Evolutionary conservation across 2,113 vertebrate species (phyloP).

Genomic region (Lophura nycthemera): DNA sequence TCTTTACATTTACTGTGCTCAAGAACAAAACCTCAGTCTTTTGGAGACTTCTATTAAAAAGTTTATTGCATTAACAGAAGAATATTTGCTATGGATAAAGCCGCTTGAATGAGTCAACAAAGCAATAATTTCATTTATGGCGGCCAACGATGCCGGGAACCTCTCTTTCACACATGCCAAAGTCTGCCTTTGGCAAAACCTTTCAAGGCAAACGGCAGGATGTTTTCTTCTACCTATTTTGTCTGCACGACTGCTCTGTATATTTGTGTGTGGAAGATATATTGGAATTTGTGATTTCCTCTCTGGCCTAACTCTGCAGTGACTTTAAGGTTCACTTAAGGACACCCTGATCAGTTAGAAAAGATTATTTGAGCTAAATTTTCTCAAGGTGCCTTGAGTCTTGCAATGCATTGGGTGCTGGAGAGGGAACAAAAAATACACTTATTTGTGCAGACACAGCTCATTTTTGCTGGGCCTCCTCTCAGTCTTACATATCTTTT

Average conservation of each 20-base stretch:
- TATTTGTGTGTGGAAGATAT: not conserved
- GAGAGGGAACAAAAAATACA: not conserved
- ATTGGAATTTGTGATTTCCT: conserved; percentile 15
- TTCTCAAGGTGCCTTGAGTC: conserved; percentile 8
- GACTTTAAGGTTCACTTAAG: conserved; percentile 50
- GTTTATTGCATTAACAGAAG: not conserved
- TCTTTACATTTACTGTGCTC: not conserved
- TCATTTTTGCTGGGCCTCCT: not conserved
- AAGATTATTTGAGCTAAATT: conserved; percentile 20
- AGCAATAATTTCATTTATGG: not conserved
- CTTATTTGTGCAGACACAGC: not conserved
- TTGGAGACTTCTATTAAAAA: not conserved
- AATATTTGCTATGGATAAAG: not conserved
- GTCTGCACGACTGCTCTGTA: not conserved
- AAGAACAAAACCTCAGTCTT: not conserved
- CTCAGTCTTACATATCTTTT: not conserved
- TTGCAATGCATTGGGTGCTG: not conserved
- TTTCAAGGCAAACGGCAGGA: not conserved
- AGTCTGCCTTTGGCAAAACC: not conserved
- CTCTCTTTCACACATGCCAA: not conserved
- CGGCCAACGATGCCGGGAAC: not conserved
- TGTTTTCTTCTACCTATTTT: not conserved
- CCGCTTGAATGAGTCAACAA: not conserved
- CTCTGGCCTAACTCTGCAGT: conserved; percentile 10
- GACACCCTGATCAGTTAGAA: conserved; percentile 5